phyloP scores from a whole-genome alignment of 2,113 vertebrate genomes.

The Ariopsis seemanni region DNA sequence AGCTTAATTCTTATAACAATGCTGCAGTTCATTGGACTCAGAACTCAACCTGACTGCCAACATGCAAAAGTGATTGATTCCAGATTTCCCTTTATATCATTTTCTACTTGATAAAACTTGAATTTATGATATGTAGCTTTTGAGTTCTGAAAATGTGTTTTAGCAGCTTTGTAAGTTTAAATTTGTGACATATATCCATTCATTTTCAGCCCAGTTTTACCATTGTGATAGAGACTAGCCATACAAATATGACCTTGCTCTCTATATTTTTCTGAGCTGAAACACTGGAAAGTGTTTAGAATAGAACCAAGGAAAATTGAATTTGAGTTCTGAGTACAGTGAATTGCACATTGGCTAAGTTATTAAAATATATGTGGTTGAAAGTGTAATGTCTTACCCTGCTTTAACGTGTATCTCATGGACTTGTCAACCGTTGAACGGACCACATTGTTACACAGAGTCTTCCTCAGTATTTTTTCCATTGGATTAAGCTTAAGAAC shows the following conservation, averaged over 20 bases:
- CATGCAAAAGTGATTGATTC: not conserved
- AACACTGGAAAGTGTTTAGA: not conserved
- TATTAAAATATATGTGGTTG: not conserved
- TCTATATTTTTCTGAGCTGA: not conserved
- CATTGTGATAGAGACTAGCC: not conserved
- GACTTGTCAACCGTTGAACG: conserved; percentile 22
- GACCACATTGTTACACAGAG: conserved; percentile 71
- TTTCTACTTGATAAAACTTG: not conserved
- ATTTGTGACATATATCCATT: not conserved
- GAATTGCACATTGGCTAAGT: too few relatives aligned
- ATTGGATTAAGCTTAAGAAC: conserved; percentile 70
- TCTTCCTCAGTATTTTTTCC: conserved; percentile 67
- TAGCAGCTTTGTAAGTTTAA: not conserved
- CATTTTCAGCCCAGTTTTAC: not conserved
- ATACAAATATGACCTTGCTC: not conserved
- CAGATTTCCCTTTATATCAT: not conserved
- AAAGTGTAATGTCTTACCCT: conserved; percentile 68
- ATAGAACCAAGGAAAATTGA: not conserved
- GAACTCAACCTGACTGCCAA: not conserved
- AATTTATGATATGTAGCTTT: not conserved
- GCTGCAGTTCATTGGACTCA: not conserved
- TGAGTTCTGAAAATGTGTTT: not conserved
- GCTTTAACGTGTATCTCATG: conserved; percentile 52
- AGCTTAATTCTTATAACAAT: not conserved
- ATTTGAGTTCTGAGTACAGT: not conserved